phyloP scores from a whole-genome alignment of 1,140 invertebrate species.

The Drosophila insularis region DNA sequence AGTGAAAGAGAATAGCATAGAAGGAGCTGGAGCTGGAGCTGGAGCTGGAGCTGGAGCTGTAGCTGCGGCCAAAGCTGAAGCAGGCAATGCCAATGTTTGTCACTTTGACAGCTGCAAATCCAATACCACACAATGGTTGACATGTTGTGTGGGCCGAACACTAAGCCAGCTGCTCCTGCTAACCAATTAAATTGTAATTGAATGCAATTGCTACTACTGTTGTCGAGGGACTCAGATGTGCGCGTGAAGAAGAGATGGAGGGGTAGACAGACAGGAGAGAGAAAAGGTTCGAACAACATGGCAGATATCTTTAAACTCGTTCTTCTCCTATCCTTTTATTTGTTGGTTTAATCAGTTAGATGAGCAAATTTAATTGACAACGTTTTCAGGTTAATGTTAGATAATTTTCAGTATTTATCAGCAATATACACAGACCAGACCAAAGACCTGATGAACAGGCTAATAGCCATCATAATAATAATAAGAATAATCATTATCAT shows the following conservation, averaged over 20 bases:
- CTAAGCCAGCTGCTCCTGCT: slow-evolving; percentile 5
- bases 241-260: background rate
- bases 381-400: slow-evolving; percentile 13
- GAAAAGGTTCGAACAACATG: no score
- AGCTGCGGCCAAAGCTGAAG: background rate
- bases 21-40: background rate
- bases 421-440: background rate
- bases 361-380: slow-evolving; percentile 59
- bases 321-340: slow-evolving; percentile 17
- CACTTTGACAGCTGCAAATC: slow-evolving; percentile 77
- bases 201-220: slow-evolving; percentile 40
- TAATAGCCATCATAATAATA: slow-evolving; percentile 24
- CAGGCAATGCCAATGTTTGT: slow-evolving; percentile 56
- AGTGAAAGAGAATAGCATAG: slow-evolving; percentile 34
- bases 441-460: background rate
- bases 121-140: slow-evolving; percentile 46
- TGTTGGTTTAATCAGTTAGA: slow-evolving; percentile 36
- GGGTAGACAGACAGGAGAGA: background rate
- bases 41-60: slow-evolving; percentile 2
- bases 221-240: no score
- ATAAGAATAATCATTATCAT: slow-evolving; percentile 36
- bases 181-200: slow-evolving; percentile 72
- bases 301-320: background rate
- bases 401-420: background rate
- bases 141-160: background rate